Evolutionary conservation across 2,888 invertebrate genomes (phyloP), one percentile per base, ranked within the genome.

Genomic region (Microdon myrmicae): DNA sequence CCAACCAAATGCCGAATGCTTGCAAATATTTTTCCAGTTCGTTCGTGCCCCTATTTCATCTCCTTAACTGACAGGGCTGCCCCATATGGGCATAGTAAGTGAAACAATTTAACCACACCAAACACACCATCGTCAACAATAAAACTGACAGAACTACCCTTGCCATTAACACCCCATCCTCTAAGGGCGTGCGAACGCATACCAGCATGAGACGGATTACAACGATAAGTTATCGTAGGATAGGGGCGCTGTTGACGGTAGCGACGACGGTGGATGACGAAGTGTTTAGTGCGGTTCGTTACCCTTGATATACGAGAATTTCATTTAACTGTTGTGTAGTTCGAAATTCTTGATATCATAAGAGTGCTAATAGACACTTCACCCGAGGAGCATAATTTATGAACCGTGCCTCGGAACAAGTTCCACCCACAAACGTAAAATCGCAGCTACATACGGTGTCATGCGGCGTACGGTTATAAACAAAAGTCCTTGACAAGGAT

Each of bases 321-420:
- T 69, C 68, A 69, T 69, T 68, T 69, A 67, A 68, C 68, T 64
- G 59, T 68, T 60, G 60, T 66, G 44, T 55, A 56, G 70, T 74
- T 72, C 72, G 69, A 69, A 71, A 69, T 74, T 71, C 64, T 51
- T 72, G 72, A 73, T 73, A 74, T 71, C 70, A 71, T 71, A 72
- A 74, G 76, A 73, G 76, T 73, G 75, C 75, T 76, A 76, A 76
- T 75, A 76, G 76, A 75, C 74, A 74, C 70, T 71, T 67, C 67
- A 67, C 16, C 67, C 61, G 67, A 47, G 58, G 25, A 47, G 64
- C 37, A 58, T 64, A 64, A 64, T 64, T 64, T 64, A 64, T 64
- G 58, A 34, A 31, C 41, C 61, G 51, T 55, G 35, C 54, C 25
- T 20, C 25, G 12, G 35, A 38, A 34, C 14, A 32, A 39, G 19